Evolutionary conservation across 2,888 invertebrate genomes (phyloP).

Genomic region (Parnassius apollo): DNA sequence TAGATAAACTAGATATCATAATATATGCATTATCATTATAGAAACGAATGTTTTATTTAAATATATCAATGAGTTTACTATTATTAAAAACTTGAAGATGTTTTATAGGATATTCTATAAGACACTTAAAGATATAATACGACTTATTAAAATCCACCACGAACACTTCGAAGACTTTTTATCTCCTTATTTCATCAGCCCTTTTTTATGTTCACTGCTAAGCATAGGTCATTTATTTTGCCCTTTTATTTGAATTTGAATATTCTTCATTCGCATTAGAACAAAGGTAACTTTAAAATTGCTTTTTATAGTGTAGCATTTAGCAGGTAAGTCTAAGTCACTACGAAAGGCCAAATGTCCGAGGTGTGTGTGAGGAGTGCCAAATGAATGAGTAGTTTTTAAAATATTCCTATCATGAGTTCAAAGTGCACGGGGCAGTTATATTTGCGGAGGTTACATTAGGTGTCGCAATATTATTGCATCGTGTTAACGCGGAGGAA

Average conservation of each 20-base stretch:
- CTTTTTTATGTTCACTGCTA: too few relatives aligned
- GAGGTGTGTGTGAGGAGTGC: constrained; percentile 9
- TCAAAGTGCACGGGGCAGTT: constrained; percentile 27
- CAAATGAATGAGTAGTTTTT: constrained; percentile 1
- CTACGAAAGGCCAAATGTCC: background rate
- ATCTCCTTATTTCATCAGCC: background rate
- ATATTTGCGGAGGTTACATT: constrained; percentile 49
- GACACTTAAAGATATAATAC: too few relatives aligned
- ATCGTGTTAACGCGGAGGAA: constrained; percentile 62
- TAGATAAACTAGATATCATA: too few relatives aligned
- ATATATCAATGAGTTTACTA: too few relatives aligned
- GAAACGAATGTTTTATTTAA: too few relatives aligned
- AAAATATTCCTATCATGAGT: constrained; percentile 17
- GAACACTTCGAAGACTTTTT: background rate
- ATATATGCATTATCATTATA: too few relatives aligned
- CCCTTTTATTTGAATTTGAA: too few relatives aligned
- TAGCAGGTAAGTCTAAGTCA: constrained; percentile 14
- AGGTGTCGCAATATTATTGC: constrained; percentile 67
- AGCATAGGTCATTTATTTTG: too few relatives aligned
- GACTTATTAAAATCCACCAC: too few relatives aligned
- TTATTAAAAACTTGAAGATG: too few relatives aligned
- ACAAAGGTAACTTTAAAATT: background rate
- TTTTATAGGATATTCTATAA: too few relatives aligned
- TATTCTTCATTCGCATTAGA: too few relatives aligned
- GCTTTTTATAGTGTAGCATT: constrained; percentile 11